Conservation (phyloP, 2,888 invertebrate species). For the Chymomyza procnemis region DNA sequence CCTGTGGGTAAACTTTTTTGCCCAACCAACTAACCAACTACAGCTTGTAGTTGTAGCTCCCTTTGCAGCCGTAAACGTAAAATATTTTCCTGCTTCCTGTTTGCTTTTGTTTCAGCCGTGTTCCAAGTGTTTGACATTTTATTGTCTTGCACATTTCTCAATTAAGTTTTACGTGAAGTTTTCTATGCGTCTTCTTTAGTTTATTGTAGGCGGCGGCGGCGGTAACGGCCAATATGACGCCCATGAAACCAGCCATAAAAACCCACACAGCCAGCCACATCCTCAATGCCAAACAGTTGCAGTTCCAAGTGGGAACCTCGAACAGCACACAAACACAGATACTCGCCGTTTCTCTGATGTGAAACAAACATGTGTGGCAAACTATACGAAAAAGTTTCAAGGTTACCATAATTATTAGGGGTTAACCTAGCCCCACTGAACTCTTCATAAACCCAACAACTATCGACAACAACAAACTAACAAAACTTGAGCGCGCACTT, state of each 20-base stretch:
- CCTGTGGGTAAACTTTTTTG: constrained; percentile 23
- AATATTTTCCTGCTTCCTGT: not conserved
- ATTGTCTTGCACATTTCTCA: constrained; percentile 20
- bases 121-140: constrained; percentile 2
- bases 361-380: not conserved
- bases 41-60: constrained; percentile 25
- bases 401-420: constrained; percentile 45
- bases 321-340: not conserved
- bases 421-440: not conserved
- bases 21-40: not conserved
- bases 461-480: not conserved
- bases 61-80: not conserved
- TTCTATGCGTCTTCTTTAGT: not conserved
- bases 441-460: not conserved
- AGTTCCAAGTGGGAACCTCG: not conserved
- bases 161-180: constrained; percentile 25
- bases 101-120: not conserved
- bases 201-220: not conserved
- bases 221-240: not conserved
- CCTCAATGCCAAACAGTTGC: not conserved
- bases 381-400: constrained; percentile 42
- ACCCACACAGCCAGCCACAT: not conserved
- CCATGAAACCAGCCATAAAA: not conserved
- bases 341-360: not conserved
- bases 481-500: not conserved